phyloP scores from a whole-genome alignment of 2,113 vertebrate species.

The Petrocephalus microphthalmus region DNA sequence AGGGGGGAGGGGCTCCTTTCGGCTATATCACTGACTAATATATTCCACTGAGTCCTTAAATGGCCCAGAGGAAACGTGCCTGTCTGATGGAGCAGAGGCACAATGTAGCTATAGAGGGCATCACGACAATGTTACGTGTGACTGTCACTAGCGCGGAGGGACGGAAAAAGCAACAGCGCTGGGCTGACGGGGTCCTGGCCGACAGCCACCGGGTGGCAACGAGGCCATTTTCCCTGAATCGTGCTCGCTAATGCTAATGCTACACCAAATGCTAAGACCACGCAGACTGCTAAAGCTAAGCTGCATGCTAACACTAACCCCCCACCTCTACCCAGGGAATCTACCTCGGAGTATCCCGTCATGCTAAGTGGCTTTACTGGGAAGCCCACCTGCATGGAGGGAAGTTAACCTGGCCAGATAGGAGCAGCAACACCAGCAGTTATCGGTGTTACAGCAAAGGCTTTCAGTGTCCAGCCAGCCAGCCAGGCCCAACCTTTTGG shows the following conservation, averaged over 20 bases:
- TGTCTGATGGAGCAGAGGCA: not conserved
- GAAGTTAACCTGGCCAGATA: not conserved
- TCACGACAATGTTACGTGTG: too few relatives aligned
- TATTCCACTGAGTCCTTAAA: conserved; percentile 4
- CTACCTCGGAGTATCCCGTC: too few relatives aligned
- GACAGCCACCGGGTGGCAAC: not conserved
- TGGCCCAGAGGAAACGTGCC: not conserved
- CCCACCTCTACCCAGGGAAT: not conserved
- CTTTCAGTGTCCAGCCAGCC: not conserved
- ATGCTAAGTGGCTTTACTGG: too few relatives aligned
- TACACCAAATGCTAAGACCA: not conserved
- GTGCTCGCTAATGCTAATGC: not conserved
- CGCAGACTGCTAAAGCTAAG: not conserved
- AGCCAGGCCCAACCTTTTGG: not conserved
- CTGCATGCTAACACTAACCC: not conserved
- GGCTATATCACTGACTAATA: not conserved
- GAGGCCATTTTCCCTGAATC: not conserved
- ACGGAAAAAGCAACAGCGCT: not conserved
- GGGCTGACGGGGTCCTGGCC: not conserved
- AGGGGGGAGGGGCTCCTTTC: not conserved
- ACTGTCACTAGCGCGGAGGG: not conserved
- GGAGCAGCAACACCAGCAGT: not conserved
- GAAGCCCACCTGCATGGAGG: not conserved
- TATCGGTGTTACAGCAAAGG: not conserved
- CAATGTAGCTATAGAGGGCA: not conserved